phyloP scores from a whole-genome alignment of 2,888 invertebrate species.

The Ceraclea dissimilis region DNA sequence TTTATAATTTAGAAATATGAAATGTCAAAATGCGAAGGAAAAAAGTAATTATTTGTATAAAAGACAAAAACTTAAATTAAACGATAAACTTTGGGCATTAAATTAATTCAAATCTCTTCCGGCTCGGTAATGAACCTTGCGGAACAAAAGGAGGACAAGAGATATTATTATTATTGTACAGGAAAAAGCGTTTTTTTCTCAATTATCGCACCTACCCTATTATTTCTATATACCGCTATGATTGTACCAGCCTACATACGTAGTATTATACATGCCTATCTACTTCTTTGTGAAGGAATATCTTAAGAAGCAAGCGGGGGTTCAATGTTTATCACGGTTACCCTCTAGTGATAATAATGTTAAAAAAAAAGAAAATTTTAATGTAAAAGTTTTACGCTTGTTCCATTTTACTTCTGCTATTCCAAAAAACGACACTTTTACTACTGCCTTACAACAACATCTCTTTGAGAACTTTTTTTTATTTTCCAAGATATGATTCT shows the following conservation, averaged over 20 bases:
- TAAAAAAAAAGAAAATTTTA: background rate
- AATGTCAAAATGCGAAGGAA: background rate
- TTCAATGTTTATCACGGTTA: background rate
- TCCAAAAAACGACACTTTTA: background rate
- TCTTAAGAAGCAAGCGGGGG: background rate
- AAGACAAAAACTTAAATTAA: slow-evolving; percentile 1
- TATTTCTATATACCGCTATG: background rate
- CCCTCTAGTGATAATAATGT: background rate
- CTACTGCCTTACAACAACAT: too few relatives aligned
- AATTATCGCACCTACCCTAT: background rate
- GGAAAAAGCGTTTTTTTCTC: background rate
- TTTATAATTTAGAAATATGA: too few relatives aligned
- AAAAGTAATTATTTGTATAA: background rate
- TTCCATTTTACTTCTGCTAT: background rate
- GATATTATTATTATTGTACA: background rate
- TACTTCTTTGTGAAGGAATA: background rate
- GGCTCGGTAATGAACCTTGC: background rate
- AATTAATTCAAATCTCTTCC: slow-evolving; percentile 2
- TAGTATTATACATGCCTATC: too few relatives aligned
- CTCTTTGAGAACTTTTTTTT: background rate
- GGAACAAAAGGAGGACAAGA: background rate
- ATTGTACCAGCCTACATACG: too few relatives aligned
- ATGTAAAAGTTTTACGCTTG: background rate
- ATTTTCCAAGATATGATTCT: background rate
- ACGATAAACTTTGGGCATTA: background rate